A percentile compares a stretch with the other conserved stretches of the same genome.
Conservation (phyloP, 2,797 vertebrate genomes). For the Scolopax bukidnonensis region DNA sequence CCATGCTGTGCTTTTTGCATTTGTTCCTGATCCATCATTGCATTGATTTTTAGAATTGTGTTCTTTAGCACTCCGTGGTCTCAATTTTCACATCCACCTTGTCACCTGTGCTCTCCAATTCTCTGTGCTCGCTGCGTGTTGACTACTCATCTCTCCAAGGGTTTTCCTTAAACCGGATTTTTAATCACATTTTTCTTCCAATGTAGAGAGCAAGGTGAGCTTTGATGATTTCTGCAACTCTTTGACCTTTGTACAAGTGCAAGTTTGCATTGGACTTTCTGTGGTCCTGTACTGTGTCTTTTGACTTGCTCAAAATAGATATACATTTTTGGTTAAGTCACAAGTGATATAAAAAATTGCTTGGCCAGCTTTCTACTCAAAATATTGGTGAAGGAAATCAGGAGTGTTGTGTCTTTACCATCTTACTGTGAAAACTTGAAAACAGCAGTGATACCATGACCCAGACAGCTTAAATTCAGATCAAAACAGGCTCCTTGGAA, state of each 20-base stretch:
- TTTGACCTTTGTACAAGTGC: neutral
- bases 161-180: neutral
- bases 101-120: neutral
- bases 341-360: neutral
- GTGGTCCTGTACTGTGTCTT: neutral
- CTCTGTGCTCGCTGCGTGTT: neutral
- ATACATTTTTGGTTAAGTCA: neutral
- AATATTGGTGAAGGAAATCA: neutral
- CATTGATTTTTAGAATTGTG: conserved; percentile 66
- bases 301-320: neutral
- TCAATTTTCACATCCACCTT: conserved; percentile 51
- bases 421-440: neutral
- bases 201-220: neutral
- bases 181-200: neutral
- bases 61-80: conserved; percentile 25
- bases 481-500: neutral
- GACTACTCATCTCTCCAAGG: neutral
- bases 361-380: neutral
- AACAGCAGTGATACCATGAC: neutral
- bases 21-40: conserved; percentile 49
- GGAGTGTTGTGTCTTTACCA: neutral
- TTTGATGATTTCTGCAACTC: neutral
- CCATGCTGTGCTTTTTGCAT: conserved; percentile 55
- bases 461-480: neutral
- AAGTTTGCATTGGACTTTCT: neutral